phyloP scores from a whole-genome alignment of 2,113 vertebrate species.

The Pseudonaja textilis region DNA sequence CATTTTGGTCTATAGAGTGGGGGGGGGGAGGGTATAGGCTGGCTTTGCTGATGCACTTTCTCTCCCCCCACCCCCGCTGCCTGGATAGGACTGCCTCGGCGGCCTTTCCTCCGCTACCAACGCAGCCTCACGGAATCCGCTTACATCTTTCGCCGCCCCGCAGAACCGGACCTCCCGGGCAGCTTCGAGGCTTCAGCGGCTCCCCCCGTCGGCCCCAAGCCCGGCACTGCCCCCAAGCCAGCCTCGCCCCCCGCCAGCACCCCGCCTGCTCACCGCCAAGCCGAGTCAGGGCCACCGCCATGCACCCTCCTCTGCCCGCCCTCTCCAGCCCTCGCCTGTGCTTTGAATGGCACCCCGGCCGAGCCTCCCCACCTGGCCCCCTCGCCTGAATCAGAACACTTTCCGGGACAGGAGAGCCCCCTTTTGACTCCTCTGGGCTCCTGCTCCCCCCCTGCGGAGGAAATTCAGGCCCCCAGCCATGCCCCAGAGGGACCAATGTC shows the following conservation, averaged over 20 bases:
- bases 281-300: neutral
- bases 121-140: conserved; percentile 84
- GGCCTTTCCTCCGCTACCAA: conserved; percentile 77
- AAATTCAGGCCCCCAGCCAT: neutral
- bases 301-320: neutral
- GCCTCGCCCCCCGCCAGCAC: neutral
- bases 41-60: neutral
- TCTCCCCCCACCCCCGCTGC: neutral
- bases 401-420: neutral
- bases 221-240: conserved; percentile 12
- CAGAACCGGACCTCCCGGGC: conserved; percentile 33
- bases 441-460: neutral
- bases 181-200: neutral
- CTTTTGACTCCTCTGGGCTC: neutral
- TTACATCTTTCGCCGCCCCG: conserved; percentile 75
- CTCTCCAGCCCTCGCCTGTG: neutral
- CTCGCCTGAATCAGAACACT: neutral
- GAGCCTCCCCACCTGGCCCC: neutral
- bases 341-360: neutral
- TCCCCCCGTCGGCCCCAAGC: conserved; percentile 36
- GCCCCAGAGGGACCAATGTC: neutral
- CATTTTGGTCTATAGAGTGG: neutral
- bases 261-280: neutral
- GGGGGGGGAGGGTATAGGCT: neutral
- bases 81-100: conserved; percentile 63